phyloP scores from a whole-genome alignment of 2,113 vertebrate genomes.

The Nothoprocta perdicaria region DNA sequence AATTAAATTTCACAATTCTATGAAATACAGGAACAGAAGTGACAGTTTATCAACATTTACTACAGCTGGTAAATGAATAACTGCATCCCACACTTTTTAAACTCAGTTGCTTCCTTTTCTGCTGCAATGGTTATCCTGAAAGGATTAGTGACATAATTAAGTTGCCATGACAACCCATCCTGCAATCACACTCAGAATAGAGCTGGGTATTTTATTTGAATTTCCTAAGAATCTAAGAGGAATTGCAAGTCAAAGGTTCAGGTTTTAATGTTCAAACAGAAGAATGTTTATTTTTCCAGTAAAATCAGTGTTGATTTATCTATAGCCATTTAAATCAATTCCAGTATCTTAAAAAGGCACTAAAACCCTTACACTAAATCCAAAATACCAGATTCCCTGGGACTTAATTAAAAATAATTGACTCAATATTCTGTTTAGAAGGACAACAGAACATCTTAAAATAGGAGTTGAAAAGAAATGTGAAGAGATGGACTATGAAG shows the following conservation, averaged over 20 bases:
- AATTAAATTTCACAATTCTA: not conserved
- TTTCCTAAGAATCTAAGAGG: not conserved
- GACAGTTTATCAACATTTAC: slow-evolving; percentile 30
- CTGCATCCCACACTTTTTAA: slow-evolving; percentile 40
- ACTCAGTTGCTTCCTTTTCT: slow-evolving; percentile 46
- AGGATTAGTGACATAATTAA: slow-evolving; percentile 36
- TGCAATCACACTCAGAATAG: slow-evolving; percentile 15
- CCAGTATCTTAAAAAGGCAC: not conserved
- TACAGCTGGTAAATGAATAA: slow-evolving; percentile 50
- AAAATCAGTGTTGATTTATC: not conserved
- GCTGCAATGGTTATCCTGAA: not conserved
- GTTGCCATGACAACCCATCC: slow-evolving; percentile 53
- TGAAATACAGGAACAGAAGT: slow-evolving; percentile 24
- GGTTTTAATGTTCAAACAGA: not conserved
- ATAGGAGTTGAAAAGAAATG: slow-evolving; percentile 18
- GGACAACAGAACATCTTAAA: slow-evolving; percentile 17
- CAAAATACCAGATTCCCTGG: not conserved
- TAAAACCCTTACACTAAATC: not conserved
- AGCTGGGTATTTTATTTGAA: not conserved
- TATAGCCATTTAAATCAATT: not conserved
- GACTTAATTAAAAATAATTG: slow-evolving; percentile 34
- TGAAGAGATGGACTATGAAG: slow-evolving; percentile 37
- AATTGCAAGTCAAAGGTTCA: slow-evolving; percentile 18
- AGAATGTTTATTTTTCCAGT: not conserved
- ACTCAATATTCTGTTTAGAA: slow-evolving; percentile 21